Evolutionary conservation across 2,113 vertebrate genomes (phyloP), one percentile per base, ranked within the genome.

Genomic region (Lophius piscatorius): DNA sequence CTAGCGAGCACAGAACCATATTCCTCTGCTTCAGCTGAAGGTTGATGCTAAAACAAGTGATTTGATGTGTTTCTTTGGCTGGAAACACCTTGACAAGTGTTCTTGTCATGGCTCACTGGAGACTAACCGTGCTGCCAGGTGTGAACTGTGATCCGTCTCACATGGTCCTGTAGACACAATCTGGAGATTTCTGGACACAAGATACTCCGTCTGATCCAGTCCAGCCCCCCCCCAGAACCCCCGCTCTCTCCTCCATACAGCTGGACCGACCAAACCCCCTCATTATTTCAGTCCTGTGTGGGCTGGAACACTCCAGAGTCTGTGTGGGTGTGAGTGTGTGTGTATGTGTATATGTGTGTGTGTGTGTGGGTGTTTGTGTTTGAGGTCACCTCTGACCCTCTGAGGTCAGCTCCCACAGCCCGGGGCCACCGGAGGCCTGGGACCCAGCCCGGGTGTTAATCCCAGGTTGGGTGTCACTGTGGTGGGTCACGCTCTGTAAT

Each of bases 401-500:
- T 5, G 28, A 65, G 81, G 75, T 89, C 81, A 75, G 56, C 28
- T 54, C 50, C 51, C 63, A 39, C 67, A 74, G 69, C 76, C 60
- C 5, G 46, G 57, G 67, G 80, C 81, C 61, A 46, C 69, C 14
- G 16, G 23, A 12, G 23, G 59, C 61, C 57, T 45, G 69, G 76
- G 77, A 74, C 74, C 61, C 35, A 17, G 55, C 26, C 72, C 9
- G 44, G 47, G 77, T 87, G 78, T 80, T 86, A 88, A 88, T 86
- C 85, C 82, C 81, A 81, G 82, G 81, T 78, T 83, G 66, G 78
- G 67, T 87, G 78, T 85, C 80, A 65, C 69, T 82, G 74, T 13
- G 75, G 80, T 81, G 70, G 81, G 66, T 70, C 59, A 62, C 23
- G 12, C 34, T 81, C 72, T 84, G 69, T 88, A 88, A 86, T 88